Conservation (phyloP, 2,113 vertebrate species). For the Paratilapia polleni region DNA sequence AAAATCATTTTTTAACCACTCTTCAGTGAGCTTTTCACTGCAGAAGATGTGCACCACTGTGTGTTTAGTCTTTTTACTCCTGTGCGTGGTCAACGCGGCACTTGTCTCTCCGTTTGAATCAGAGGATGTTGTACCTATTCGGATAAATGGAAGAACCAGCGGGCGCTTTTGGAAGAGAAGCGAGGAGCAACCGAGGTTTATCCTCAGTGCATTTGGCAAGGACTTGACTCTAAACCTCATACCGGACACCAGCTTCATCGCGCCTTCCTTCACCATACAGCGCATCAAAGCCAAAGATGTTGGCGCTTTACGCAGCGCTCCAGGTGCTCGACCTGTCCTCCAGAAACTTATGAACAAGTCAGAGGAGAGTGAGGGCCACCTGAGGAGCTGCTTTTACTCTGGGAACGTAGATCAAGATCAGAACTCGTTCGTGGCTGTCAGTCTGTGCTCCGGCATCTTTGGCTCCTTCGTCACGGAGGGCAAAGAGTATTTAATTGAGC, state of each 20-base stretch:
- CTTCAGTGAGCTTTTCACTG: background rate
- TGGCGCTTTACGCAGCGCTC: constrained; percentile 33
- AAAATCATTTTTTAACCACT: background rate
- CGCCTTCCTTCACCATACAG: constrained; percentile 81
- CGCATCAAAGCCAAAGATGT: constrained; percentile 66
- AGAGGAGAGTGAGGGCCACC: constrained; percentile 46
- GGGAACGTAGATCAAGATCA: constrained; percentile 80
- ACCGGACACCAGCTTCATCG: constrained; percentile 85
- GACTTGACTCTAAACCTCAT: constrained; percentile 80
- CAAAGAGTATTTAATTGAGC: constrained; percentile 84
- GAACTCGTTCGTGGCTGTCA: constrained; percentile 84
- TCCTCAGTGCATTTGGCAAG: constrained; percentile 82
- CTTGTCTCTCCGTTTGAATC: constrained; percentile 57
- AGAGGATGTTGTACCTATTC: constrained; percentile 77
- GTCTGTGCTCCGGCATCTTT: constrained; percentile 84
- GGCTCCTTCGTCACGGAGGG: constrained; percentile 85
- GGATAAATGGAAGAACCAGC: constrained; percentile 59
- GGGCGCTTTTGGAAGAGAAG: constrained; percentile 77
- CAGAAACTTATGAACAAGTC: constrained; percentile 46
- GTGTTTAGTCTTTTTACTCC: constrained; percentile 36
- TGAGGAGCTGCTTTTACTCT: constrained; percentile 85
- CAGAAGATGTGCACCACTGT: constrained; percentile 59
- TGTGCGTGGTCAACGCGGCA: constrained; percentile 67
- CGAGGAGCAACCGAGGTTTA: constrained; percentile 74
- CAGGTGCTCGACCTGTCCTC: constrained; percentile 10